These are phyloP conservation scores for Triplophysa bombifrons DNA, from an alignment of 2,797 vertebrate genomes.

Conservation along the genomic window DNA sequence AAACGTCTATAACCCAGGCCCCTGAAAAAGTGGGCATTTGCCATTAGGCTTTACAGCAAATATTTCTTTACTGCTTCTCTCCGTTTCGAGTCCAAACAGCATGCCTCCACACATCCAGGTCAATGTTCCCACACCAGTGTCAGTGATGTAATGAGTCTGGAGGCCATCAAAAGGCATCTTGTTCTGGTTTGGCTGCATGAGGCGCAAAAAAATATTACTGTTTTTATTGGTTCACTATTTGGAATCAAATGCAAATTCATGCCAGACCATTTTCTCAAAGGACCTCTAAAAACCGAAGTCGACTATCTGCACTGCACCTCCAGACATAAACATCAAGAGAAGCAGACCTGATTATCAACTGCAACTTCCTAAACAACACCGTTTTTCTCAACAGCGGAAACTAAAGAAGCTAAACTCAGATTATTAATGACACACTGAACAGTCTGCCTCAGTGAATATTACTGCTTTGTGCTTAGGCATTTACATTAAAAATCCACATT, in stretches of 20 bases:
- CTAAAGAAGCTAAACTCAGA: background rate
- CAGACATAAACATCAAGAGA: constrained; percentile 1
- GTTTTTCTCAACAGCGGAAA: background rate
- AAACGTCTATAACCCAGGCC: background rate
- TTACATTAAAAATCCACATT: background rate
- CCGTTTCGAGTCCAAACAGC: constrained; percentile 36
- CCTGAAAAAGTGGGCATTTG: background rate
- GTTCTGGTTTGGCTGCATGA: constrained; percentile 57
- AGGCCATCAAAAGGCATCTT: constrained; percentile 71
- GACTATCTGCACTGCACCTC: background rate
- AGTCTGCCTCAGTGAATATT: background rate
- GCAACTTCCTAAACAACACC: constrained; percentile 1
- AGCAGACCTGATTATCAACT: background rate
- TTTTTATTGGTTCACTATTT: constrained; percentile 51
- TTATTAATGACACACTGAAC: background rate
- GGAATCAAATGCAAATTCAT: constrained; percentile 48
- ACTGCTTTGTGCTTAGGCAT: background rate
- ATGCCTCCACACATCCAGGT: constrained; percentile 67
- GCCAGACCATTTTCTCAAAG: constrained; percentile 44
- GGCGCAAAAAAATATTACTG: constrained; percentile 19
- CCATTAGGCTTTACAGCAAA: background rate
- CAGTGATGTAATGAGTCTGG: constrained; percentile 66
- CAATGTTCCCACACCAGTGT: constrained; percentile 61
- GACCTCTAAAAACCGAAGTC: constrained; percentile 4
- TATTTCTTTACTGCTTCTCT: constrained; percentile 16